Conservation (phyloP, 1,140 invertebrate species). For the Zaprionus inermis region DNA sequence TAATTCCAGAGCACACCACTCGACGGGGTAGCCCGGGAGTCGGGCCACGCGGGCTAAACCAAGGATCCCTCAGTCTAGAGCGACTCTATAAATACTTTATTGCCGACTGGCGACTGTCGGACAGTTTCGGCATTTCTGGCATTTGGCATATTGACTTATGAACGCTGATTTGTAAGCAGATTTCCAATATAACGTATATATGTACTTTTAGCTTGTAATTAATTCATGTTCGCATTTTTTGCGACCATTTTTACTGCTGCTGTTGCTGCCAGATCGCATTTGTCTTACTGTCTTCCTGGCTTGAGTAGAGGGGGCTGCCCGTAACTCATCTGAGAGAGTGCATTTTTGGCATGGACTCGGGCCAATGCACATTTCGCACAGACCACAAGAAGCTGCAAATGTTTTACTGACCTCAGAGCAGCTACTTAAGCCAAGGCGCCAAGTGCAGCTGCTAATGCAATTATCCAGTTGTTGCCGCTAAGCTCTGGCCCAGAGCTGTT, state of each 20-base stretch:
- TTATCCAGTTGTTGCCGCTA: constrained; percentile 32
- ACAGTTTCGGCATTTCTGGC: constrained; percentile 73
- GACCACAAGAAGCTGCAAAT: constrained; percentile 64
- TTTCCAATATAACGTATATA: constrained; percentile 39
- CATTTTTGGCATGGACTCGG: constrained; percentile 68
- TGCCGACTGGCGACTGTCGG: constrained; percentile 58
- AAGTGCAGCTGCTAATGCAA: constrained; percentile 69
- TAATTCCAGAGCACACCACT: constrained; percentile 70
- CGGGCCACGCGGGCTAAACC: no score
- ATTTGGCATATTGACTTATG: constrained; percentile 82
- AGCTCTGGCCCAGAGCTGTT: constrained; percentile 8
- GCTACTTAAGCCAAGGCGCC: constrained; percentile 58
- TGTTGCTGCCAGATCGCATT: constrained; percentile 28
- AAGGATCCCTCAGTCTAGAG: neutral
- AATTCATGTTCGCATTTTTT: constrained; percentile 70
- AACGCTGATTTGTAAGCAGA: constrained; percentile 80
- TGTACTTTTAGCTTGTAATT: constrained; percentile 67
- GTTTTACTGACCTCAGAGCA: constrained; percentile 50
- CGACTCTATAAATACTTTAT: constrained; percentile 77
- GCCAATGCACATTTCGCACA: constrained; percentile 60
- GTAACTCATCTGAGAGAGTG: constrained; percentile 72
- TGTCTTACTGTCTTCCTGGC: constrained; percentile 30
- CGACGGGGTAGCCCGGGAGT: neutral
- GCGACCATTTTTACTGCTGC: constrained; percentile 18
- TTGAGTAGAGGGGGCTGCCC: neutral